Percentiles rank a stretch among this genome's conserved stretches.
These are phyloP conservation scores for Heliconius melpomene DNA, from an alignment of 1,140 invertebrate species.

Conservation along the genomic window DNA sequence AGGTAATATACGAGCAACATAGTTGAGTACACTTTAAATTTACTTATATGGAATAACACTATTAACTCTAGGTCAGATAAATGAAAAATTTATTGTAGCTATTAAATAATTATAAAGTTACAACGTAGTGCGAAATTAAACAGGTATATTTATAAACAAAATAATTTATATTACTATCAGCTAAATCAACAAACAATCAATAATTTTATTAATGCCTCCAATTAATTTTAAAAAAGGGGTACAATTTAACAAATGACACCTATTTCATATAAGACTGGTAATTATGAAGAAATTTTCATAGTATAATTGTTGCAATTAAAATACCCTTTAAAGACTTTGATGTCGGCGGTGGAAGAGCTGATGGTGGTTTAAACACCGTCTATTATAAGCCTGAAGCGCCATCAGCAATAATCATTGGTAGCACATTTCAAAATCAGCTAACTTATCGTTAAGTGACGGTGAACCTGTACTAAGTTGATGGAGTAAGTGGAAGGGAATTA, in stretches of 20 bases:
- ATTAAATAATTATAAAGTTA: not conserved
- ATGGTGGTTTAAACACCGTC: conserved; percentile 20
- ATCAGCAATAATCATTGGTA: conserved; percentile 35
- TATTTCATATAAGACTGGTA: too few relatives aligned
- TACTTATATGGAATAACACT: not conserved
- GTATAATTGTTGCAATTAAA: conserved; percentile 30
- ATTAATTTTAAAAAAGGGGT: not conserved
- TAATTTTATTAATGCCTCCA: not conserved
- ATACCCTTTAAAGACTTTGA: conserved; percentile 10
- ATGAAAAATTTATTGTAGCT: not conserved
- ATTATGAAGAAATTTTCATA: conserved; percentile 15
- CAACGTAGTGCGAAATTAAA: not conserved
- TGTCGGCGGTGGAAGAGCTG: conserved; percentile 3
- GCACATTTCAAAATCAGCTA: conserved; percentile 34
- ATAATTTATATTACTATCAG: not conserved
- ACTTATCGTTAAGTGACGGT: conserved; percentile 27
- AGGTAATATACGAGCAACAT: not conserved
- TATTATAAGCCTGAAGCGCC: conserved; percentile 21
- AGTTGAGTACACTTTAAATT: not conserved
- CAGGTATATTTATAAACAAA: not conserved
- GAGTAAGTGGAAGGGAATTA: conserved; percentile 18
- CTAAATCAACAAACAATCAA: not conserved
- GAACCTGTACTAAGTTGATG: conserved; percentile 21
- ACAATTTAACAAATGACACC: conserved; percentile 1
- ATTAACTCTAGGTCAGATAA: not conserved